A percentile compares a stretch with the other conserved stretches of the same genome.
Evolutionary conservation across 2,888 invertebrate species (phyloP).

Genomic region (Sepiola atlantica): DNA sequence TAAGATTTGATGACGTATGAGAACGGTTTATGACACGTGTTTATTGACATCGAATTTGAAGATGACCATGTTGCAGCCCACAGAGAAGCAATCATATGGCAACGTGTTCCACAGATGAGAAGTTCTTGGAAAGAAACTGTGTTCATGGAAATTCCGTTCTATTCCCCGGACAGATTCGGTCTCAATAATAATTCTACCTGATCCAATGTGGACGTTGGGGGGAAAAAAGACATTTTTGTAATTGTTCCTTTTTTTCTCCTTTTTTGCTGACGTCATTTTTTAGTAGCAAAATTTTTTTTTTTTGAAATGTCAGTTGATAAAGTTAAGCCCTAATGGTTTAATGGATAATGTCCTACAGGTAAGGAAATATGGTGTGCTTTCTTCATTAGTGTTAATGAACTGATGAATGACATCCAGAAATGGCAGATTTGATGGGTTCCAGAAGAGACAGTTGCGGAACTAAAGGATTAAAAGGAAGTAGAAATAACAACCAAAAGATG

Average conservation of each 20-base stretch:
- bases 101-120: too few species aligned
- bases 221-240: not conserved
- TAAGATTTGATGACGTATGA: too few species aligned
- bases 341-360: constrained; percentile 21
- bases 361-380: not conserved
- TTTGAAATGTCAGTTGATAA: not conserved
- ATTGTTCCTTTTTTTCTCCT: not conserved
- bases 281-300: not conserved
- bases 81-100: too few species aligned
- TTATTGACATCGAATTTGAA: too few species aligned
- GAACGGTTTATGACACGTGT: too few species aligned
- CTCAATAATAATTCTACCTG: too few species aligned
- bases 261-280: not conserved
- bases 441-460: not conserved
- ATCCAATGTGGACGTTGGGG: not conserved
- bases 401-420: not conserved
- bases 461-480: too few species aligned
- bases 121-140: too few species aligned
- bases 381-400: constrained; percentile 15
- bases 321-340: not conserved
- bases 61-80: too few species aligned
- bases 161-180: too few species aligned
- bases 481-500: too few species aligned
- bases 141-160: too few species aligned
- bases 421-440: not conserved